Evolutionary conservation across 2,888 invertebrate species (phyloP), one percentile per base, ranked within the genome.

Genomic region (Hirtodrosophila cameraria): DNA sequence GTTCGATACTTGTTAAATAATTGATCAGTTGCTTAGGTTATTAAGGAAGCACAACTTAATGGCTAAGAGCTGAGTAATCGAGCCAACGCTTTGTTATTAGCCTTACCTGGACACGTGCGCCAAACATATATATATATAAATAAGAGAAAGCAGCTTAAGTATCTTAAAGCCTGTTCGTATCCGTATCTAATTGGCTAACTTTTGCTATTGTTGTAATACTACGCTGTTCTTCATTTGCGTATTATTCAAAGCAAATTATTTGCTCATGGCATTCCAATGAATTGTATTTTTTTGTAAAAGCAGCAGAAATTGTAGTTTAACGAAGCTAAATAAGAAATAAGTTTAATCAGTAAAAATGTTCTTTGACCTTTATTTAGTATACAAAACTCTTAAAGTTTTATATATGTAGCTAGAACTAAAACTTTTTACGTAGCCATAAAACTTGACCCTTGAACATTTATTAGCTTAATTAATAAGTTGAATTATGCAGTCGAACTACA

Each of bases 1-100:
- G 84, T 86, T 83, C 55, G 65, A 69, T 80, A 67, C 74, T 60
- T 66, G 39, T 64, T 85, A 79, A 82, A 80, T 80, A 85, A 80
- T 80, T 80, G 80, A 80, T 86, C 73, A 75, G 86, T 59, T 64
- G 46, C 77, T 71, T 67, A 27, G 64, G 52, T 54, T 55, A 58
- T 46, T 59, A 57, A 52, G 45, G 41, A 15, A 43, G n/a, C n/a
- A n/a, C n/a, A n/a, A n/a, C n/a, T n/a, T n/a, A n/a, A n/a, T n/a
- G n/a, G 33, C 43, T 13, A 38, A 25, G n/a, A 43, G 18, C 53
- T 30, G 39, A 49, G 61, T 55, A 60, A 66, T 70, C 55, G 60
- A 35, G 11, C 42, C 13, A 16, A 11, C 12, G 12, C 20, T 13
- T 45, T 31, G 31, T 30, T 43, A 48, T 65, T 48, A 43, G 36